Evolutionary conservation across 2,113 vertebrate genomes (phyloP), one percentile per base, ranked within the genome.

Genomic region (Sinosuthora webbiana): DNA sequence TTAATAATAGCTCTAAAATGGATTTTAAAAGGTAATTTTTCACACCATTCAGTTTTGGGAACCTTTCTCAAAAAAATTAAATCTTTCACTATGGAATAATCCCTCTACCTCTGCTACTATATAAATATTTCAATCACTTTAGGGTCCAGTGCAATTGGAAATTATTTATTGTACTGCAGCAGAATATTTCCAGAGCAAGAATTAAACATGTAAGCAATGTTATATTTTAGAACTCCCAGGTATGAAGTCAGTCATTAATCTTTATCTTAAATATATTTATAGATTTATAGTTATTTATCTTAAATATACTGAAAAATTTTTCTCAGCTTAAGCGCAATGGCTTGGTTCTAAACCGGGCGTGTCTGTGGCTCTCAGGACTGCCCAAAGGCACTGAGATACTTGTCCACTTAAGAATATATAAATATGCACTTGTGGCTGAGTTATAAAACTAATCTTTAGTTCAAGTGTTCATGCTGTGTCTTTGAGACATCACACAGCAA

Each of bases 91-190:
- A 45, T 59, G 53, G 87, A 95, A 93, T 91, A 94, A 65, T 94
- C 90, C 42, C 78, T 96, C 88, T 93, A 83, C 87, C 45, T 87
- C 59, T 89, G 42, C 41, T 37, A 55, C 73, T 92, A 47, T n/a
- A 85, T 85, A 91, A 94, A 94, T 94, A 90, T 92, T 97, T 96
- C 60, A 95, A 75, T 94, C 67, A 79, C 73, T 96, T 95, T 94
- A 96, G 79, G 93, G 73, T 96, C 88, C 82, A 93, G 37, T 95
- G 95, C 91, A 96, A 69, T 74, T 93, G 90, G 89, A 96, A 97
- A 95, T 96, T 92, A 91, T 88, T 95, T 95, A 76, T 45, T 92
- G 53, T 91, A 73, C 84, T 50, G 47, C 75, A 49, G 52, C 44
- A 80, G 88, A 95, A 91, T 96, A 79, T 5, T 2, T 87, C 95